phyloP scores from a whole-genome alignment of 2,888 invertebrate genomes.

The Eurytoma californica region DNA sequence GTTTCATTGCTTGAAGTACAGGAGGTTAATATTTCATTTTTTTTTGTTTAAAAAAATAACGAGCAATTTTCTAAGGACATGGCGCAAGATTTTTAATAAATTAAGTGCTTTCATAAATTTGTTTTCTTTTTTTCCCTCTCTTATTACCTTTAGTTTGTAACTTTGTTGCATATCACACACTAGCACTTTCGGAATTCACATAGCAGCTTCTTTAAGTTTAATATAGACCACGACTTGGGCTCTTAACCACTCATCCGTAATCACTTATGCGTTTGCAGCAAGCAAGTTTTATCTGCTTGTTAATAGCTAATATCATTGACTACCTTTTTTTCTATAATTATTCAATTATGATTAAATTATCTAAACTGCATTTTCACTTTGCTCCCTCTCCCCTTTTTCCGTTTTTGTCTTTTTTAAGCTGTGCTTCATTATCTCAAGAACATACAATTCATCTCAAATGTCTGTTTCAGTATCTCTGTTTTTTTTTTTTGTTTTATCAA shows the following conservation, averaged over 20 bases:
- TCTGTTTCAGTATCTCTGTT: slow-evolving; percentile 54
- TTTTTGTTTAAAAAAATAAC: slow-evolving; percentile 53
- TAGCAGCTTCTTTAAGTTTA: slow-evolving; percentile 51
- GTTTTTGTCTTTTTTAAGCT: slow-evolving; percentile 49
- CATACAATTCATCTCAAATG: slow-evolving; percentile 51
- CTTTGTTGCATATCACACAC: slow-evolving; percentile 59
- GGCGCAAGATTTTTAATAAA: slow-evolving; percentile 50
- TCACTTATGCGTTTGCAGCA: slow-evolving; percentile 63
- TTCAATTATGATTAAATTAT: slow-evolving; percentile 62
- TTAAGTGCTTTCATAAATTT: slow-evolving; percentile 54
- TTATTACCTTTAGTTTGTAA: slow-evolving; percentile 57
- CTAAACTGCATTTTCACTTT: slow-evolving; percentile 59
- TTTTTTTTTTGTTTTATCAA: slow-evolving; percentile 57
- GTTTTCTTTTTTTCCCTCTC: slow-evolving; percentile 55
- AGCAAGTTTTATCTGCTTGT: slow-evolving; percentile 64
- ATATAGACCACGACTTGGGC: slow-evolving; percentile 61
- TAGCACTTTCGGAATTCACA: slow-evolving; percentile 63
- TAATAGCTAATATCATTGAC: slow-evolving; percentile 66
- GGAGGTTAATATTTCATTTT: slow-evolving; percentile 19
- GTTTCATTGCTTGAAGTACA: slow-evolving; percentile 29
- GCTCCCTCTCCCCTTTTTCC: slow-evolving; percentile 35
- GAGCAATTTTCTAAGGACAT: slow-evolving; percentile 51
- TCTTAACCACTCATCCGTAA: slow-evolving; percentile 60
- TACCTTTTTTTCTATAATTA: slow-evolving; percentile 63
- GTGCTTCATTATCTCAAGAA: slow-evolving; percentile 44